Evolutionary conservation across 2,113 vertebrate genomes (phyloP).

Genomic region (Rhinolophus sinicus): DNA sequence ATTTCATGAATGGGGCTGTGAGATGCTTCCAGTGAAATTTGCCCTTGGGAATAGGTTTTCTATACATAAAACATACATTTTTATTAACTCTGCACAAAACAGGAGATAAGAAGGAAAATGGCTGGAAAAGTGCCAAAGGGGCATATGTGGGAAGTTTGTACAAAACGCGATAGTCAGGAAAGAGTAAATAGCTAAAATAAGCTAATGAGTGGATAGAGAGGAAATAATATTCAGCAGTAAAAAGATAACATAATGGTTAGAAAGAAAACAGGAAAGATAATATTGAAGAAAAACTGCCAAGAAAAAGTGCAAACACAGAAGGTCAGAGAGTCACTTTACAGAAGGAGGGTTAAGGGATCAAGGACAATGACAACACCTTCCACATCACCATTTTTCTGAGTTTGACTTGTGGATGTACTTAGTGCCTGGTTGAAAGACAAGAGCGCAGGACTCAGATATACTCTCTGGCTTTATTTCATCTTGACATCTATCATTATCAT

Average conservation of each 20-base stretch:
- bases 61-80: background rate
- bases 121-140: constrained; percentile 46
- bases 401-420: background rate
- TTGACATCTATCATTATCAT: background rate
- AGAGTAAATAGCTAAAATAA: constrained; percentile 77
- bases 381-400: background rate
- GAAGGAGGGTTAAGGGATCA: background rate
- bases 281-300: constrained; percentile 19
- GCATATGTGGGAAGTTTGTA: constrained; percentile 45
- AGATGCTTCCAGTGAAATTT: background rate
- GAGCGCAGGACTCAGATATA: background rate
- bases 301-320: constrained; percentile 59
- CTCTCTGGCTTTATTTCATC: background rate
- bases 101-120: constrained; percentile 13
- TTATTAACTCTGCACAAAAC: constrained; percentile 31
- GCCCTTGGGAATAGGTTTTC: background rate
- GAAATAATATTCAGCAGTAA: constrained; percentile 60
- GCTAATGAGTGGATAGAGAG: constrained; percentile 3
- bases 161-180: constrained; percentile 67
- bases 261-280: constrained; percentile 75
- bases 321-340: background rate
- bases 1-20: background rate
- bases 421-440: background rate
- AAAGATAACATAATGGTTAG: constrained; percentile 65
- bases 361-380: background rate